Evolutionary conservation across 2,113 vertebrate genomes (phyloP).

Genomic region (Phoxinus phoxinus): DNA sequence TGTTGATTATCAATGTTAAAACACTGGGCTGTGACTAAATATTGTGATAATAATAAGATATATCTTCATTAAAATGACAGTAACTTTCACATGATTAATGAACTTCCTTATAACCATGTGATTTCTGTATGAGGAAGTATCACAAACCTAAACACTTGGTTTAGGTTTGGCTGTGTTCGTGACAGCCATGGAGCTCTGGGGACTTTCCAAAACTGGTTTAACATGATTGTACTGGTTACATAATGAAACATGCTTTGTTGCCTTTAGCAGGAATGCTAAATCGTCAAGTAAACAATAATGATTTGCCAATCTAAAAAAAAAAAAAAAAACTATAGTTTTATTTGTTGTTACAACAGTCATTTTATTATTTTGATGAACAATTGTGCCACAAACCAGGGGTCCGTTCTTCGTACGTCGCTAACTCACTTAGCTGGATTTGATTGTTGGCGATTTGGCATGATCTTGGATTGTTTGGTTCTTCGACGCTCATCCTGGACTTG

Average conservation of each 20-base stretch:
- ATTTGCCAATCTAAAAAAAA: background rate
- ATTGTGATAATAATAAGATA: background rate
- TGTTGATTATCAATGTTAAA: background rate
- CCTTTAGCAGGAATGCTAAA: background rate
- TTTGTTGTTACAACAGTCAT: background rate
- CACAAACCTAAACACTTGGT: background rate
- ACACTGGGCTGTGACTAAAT: background rate
- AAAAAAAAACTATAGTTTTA: background rate
- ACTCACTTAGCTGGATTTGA: too few species aligned
- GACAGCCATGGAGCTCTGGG: background rate
- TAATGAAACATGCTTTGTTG: background rate
- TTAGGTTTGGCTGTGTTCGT: background rate
- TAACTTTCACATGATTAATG: background rate
- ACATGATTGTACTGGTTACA: background rate
- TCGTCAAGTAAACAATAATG: background rate
- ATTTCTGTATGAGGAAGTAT: background rate
- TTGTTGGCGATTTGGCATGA: too few species aligned
- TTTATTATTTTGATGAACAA: background rate
- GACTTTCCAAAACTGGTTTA: constrained; percentile 5
- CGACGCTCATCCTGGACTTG: too few species aligned
- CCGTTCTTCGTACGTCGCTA: too few species aligned
- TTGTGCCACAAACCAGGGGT: too few species aligned
- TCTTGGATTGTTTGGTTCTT: too few species aligned
- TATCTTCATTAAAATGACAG: background rate
- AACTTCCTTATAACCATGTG: background rate